These are phyloP conservation scores for Stramonita haemastoma DNA, from an alignment of 2,888 invertebrate genomes.

Conservation along the genomic window DNA sequence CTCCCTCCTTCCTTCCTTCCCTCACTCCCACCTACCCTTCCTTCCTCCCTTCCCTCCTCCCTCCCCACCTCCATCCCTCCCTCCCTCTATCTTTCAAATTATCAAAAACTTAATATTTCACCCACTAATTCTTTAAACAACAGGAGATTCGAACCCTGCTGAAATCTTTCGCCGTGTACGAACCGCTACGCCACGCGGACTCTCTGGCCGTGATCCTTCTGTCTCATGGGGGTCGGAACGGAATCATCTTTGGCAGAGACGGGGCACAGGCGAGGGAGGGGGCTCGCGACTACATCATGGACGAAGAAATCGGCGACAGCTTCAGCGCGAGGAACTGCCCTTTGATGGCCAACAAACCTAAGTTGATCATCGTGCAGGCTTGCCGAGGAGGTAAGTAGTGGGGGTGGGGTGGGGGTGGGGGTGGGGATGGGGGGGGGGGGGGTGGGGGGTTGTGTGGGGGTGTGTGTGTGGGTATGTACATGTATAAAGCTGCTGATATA, in stretches of 20 bases:
- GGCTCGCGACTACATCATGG: slow-evolving; percentile 26
- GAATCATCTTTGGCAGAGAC: slow-evolving; percentile 41
- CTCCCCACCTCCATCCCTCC: too few species aligned
- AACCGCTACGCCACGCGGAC: background rate
- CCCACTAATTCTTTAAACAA: too few species aligned
- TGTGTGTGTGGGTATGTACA: too few species aligned
- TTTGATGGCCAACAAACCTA: slow-evolving; percentile 58
- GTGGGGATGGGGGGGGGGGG: too few species aligned
- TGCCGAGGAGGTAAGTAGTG: slow-evolving; percentile 63
- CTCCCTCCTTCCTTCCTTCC: too few species aligned
- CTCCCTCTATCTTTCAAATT: too few species aligned
- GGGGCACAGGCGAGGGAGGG: background rate
- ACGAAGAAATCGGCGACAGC: slow-evolving; percentile 28
- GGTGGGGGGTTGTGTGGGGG: too few species aligned
- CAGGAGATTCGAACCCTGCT: slow-evolving; percentile 37
- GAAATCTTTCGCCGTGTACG: slow-evolving; percentile 11
- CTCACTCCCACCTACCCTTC: too few species aligned
- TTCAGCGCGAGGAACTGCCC: slow-evolving; percentile 56
- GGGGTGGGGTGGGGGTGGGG: too few species aligned
- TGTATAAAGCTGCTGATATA: too few species aligned
- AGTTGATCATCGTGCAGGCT: slow-evolving; percentile 62
- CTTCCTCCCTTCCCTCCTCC: too few species aligned
- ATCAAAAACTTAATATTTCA: too few species aligned
- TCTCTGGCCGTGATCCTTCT: slow-evolving; percentile 39
- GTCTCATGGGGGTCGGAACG: slow-evolving; percentile 43